Percentiles rank a stretch among this genome's conserved stretches.
Conservation (phyloP, 2,888 invertebrate genomes). For the Venustoraphidia nigricollis region DNA sequence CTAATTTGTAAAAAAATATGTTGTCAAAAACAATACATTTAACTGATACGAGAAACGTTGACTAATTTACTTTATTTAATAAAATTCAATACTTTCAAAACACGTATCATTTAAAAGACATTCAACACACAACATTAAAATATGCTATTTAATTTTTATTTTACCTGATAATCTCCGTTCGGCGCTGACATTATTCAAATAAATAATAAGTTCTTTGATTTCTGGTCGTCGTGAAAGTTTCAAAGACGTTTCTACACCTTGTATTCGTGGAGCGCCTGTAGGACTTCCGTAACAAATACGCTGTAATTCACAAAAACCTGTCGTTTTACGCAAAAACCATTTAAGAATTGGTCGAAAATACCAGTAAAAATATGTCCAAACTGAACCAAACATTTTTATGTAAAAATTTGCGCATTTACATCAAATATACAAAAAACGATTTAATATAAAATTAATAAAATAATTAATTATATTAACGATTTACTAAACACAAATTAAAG, state of each 20-base stretch:
- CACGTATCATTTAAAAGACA: slow-evolving; percentile 10
- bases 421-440: too few species aligned
- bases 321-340: slow-evolving; percentile 76
- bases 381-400: slow-evolving; percentile 6
- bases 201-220: slow-evolving; percentile 49
- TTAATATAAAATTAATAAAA: too few species aligned
- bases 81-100: too few species aligned
- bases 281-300: slow-evolving; percentile 77
- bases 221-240: slow-evolving; percentile 47
- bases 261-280: slow-evolving; percentile 53
- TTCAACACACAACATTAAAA: background rate
- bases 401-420: background rate
- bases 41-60: too few species aligned
- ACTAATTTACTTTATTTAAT: too few species aligned
- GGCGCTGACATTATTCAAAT: slow-evolving; percentile 42
- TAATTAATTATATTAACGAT: too few species aligned
- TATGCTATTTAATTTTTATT: slow-evolving; percentile 15
- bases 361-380: slow-evolving; percentile 36
- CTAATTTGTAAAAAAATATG: too few species aligned
- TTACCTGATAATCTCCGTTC: slow-evolving; percentile 30
- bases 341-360: slow-evolving; percentile 76
- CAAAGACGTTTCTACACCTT: slow-evolving; percentile 63
- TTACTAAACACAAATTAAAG: too few species aligned
- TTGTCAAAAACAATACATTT: too few species aligned
- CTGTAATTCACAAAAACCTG: slow-evolving; percentile 81